Evolutionary conservation across 2,113 vertebrate genomes (phyloP).

Genomic region (Muntiacus reevesi): DNA sequence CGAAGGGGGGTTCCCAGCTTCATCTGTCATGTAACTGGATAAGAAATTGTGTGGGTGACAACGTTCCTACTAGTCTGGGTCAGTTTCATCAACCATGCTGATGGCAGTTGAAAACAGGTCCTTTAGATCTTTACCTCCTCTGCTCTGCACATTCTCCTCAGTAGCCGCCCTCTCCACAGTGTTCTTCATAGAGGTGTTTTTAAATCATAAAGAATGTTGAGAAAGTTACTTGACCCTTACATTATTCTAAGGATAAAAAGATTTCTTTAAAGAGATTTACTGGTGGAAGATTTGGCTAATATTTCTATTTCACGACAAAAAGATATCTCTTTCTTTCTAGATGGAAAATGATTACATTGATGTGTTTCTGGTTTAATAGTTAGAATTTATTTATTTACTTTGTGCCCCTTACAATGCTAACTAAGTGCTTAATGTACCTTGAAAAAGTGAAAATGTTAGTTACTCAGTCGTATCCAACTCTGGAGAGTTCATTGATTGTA

Average conservation of each 20-base stretch:
- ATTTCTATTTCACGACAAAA: not conserved
- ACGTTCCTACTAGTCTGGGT: not conserved
- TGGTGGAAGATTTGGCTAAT: not conserved
- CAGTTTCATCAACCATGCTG: not conserved
- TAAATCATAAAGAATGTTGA: not conserved
- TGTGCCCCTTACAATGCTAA: not conserved
- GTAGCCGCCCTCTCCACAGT: not conserved
- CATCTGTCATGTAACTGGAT: not conserved
- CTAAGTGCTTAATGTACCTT: not conserved
- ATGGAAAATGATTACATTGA: not conserved
- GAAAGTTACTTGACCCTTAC: not conserved
- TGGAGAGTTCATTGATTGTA: not conserved
- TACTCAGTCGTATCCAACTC: not conserved
- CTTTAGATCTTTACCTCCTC: not conserved
- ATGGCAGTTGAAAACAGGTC: not conserved
- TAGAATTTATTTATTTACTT: not conserved
- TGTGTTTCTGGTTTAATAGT: not conserved
- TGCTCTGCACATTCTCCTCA: not conserved
- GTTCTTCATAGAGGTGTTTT: not conserved
- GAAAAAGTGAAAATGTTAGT: not conserved
- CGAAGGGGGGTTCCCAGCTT: not conserved
- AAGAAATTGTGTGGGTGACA: not conserved
- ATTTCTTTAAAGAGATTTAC: not conserved
- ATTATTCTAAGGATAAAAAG: not conserved
- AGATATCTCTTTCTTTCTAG: not conserved